phyloP scores from a whole-genome alignment of 2,888 invertebrate genomes.

The Lasioglossum pauxillum region DNA sequence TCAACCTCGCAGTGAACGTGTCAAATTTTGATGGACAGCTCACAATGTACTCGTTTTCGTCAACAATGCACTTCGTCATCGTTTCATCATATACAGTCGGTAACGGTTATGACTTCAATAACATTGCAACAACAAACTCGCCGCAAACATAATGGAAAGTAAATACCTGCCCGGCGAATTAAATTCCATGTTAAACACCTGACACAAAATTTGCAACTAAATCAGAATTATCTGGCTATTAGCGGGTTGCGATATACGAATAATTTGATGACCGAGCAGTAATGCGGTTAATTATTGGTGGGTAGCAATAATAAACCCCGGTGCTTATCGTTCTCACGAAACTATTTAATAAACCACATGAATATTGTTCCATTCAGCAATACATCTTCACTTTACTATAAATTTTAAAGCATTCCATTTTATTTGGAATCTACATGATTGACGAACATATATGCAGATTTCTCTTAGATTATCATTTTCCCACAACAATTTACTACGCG shows the following conservation, averaged over 20 bases:
- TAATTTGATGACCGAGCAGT: conserved; percentile 49
- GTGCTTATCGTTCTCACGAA: conserved; percentile 18
- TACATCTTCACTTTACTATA: background rate
- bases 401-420: background rate
- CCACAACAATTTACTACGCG: background rate
- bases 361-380: background rate
- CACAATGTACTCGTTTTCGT: background rate
- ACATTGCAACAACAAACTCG: conserved; percentile 11
- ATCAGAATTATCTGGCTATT: conserved; percentile 45
- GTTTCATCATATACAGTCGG: no score
- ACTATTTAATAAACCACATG: conserved; percentile 14
- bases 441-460: background rate
- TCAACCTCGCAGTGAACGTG: background rate
- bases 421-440: background rate
- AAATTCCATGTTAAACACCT: conserved; percentile 29
- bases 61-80: background rate
- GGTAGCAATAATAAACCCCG: conserved; percentile 49
- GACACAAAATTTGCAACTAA: conserved; percentile 41
- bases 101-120: background rate
- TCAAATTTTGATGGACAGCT: background rate
- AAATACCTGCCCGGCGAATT: conserved; percentile 26
- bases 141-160: background rate
- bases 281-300: conserved; percentile 46
- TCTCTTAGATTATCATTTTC: background rate
- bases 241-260: conserved; percentile 45